Evolutionary conservation across 2,797 vertebrate species (phyloP).

Genomic region (Micropoecilia bifurca): DNA sequence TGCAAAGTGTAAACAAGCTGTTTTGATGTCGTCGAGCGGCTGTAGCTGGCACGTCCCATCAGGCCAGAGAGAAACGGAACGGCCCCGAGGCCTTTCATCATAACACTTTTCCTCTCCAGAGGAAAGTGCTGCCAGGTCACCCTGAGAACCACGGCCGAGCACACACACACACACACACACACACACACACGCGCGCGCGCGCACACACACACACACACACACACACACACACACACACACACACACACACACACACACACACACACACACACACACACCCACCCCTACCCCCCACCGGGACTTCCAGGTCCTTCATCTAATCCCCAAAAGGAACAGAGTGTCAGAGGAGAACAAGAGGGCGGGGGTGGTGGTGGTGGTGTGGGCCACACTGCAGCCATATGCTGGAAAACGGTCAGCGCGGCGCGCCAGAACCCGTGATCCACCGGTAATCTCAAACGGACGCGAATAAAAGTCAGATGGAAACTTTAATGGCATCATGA

Average conservation of each 20-base stretch:
- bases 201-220: constrained; percentile 26
- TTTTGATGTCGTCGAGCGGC: constrained; percentile 60
- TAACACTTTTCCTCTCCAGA: constrained; percentile 49
- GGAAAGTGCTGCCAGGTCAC: constrained; percentile 64
- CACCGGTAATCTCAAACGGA: constrained; percentile 4
- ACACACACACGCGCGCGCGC: no score
- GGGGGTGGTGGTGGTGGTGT: not conserved
- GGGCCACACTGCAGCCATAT: constrained; percentile 10
- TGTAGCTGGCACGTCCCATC: constrained; percentile 53
- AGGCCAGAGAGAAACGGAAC: constrained; percentile 56
- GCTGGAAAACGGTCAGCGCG: constrained; percentile 29
- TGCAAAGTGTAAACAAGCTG: constrained; percentile 65
- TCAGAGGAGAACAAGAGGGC: constrained; percentile 19
- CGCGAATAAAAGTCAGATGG: not conserved
- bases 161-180: no score
- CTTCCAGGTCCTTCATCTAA: constrained; percentile 50
- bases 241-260: constrained; percentile 20
- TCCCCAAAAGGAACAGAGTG: constrained; percentile 31
- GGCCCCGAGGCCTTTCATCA: constrained; percentile 58
- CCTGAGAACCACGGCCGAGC: constrained; percentile 62
- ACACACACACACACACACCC: constrained; percentile 22
- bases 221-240: constrained; percentile 24
- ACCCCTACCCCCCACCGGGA: constrained; percentile 28
- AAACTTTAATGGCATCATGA: not conserved
- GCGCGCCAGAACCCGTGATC: not conserved